A percentile compares a stretch with the other conserved stretches of the same genome.
Conservation (phyloP, 1,140 invertebrate genomes). For the Drosophila busckii region DNA sequence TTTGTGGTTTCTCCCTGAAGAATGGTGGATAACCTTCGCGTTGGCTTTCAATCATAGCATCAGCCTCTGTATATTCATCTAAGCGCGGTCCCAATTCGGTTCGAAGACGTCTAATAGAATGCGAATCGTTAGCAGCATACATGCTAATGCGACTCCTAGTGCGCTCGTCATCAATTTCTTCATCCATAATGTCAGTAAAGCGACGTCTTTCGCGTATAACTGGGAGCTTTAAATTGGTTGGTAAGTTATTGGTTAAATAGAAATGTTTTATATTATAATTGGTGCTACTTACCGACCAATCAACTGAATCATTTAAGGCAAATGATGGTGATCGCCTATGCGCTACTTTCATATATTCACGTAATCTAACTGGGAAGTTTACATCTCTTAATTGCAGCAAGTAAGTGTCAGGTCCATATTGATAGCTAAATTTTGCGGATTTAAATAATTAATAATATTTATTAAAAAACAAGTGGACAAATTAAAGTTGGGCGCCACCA, state of each 20-base stretch:
- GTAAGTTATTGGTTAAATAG: not conserved
- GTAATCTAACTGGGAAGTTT: conserved; percentile 92
- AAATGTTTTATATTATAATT: not conserved
- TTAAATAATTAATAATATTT: not conserved
- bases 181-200: conserved; percentile 97
- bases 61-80: conserved; percentile 90
- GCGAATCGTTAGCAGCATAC: conserved; percentile 86
- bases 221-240: conserved; percentile 83
- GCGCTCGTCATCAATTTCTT: conserved; percentile 95
- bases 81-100: conserved; percentile 89
- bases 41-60: conserved; percentile 89
- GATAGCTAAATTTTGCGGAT: conserved; percentile 84
- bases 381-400: conserved; percentile 94
- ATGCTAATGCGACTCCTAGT: conserved; percentile 86
- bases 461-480: too few species aligned
- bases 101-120: conserved; percentile 85
- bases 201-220: conserved; percentile 92
- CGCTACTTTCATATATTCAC: conserved; percentile 96
- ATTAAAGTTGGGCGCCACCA: too few species aligned
- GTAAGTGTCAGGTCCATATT: conserved; percentile 97
- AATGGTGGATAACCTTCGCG: conserved; percentile 89
- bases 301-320: conserved; percentile 84
- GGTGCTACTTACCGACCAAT: conserved; percentile 85
- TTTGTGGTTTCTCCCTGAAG: conserved; percentile 90
- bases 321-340: conserved; percentile 85